Conservation (phyloP, 30 jellyfish, hydroid and myxozoan genomes). For the Pelagia noctiluca region DNA sequence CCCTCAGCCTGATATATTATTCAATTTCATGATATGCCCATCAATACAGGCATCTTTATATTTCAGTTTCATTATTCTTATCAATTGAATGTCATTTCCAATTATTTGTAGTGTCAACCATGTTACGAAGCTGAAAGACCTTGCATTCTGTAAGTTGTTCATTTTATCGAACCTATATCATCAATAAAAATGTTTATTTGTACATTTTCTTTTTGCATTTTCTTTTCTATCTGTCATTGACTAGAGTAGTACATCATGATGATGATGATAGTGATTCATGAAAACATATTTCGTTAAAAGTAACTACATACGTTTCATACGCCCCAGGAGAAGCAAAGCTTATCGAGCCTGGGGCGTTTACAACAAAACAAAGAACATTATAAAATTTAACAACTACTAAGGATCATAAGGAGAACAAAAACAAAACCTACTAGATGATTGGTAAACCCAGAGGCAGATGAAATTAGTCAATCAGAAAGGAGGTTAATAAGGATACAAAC, state of each 20-base stretch:
- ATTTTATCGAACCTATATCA: too few species aligned
- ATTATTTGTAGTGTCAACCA: slow-evolving; percentile 62
- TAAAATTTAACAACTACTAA: too few species aligned
- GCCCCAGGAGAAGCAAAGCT: neutral
- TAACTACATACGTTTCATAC: neutral
- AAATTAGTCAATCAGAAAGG: too few species aligned
- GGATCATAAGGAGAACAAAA: too few species aligned
- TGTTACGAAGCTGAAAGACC: slow-evolving; percentile 58
- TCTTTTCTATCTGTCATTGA: neutral
- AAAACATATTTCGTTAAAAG: neutral
- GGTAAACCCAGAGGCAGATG: too few species aligned
- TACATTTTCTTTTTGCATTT: too few species aligned
- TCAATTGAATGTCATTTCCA: neutral
- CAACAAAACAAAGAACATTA: too few species aligned
- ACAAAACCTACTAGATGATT: too few species aligned
- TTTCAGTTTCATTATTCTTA: neutral
- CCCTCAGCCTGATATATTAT: neutral
- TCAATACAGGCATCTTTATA: neutral
- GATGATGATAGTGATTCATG: too few species aligned
- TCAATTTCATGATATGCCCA: neutral
- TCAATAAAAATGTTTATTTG: neutral
- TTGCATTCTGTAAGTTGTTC: slow-evolving; percentile 58
- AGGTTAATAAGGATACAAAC: too few species aligned
- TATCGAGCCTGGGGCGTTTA: too few species aligned
- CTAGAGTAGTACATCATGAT: too few species aligned